Base-by-base conservation (phyloP, 2,888 invertebrate species). In the Drosophila tripunctata region DNA sequence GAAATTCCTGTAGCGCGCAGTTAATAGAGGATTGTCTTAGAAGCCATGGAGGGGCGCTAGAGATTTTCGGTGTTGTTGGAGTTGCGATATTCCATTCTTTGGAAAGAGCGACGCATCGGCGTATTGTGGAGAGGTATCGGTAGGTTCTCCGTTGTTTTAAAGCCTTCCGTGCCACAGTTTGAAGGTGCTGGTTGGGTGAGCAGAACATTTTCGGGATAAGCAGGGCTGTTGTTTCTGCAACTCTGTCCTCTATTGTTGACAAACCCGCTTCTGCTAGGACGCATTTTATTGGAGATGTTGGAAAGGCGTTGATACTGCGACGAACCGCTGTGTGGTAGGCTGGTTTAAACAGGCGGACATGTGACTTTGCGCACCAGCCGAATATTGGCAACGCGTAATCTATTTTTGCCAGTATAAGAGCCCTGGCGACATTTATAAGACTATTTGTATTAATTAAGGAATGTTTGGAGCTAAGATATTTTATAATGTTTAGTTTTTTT, bases 401-500 rank as follows among this genome's bases (percentile, higher is more conserved):
- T 1, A 55, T 61, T 65, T 58, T 52, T 21, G 33, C 45, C 22
- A 63, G 43, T 31, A 60, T 63, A 30, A 52, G 30, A 12, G 54
- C 41, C 36, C 44, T 38, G 21, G 33, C 44, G 4, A 65, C 24
- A 10, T 58, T 45, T 30, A 67, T 45, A 22, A 63, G 21, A 2
- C 31, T 24, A 41, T 24, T 38, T 55, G 30, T 22, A 45, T 24
- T 17, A 10, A 55, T 55, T 12, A 15, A 12, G 17, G 40, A 51
- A 19, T 38, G 33, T 36, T 55, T 64, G n/a, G 44, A 51, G 14
- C 22, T 33, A 38, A 64, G 31, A 40, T 40, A 62, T 47, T 66
- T 69, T 36, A 69, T 63, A 17, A 50, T 50, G 30, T 54, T 69
- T 22, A 64, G n/a, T 45, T 21, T 48, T 61, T 38, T 50, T 44